Base-by-base conservation (phyloP, 2,888 invertebrate species). In the Plebejus melissa region DNA sequence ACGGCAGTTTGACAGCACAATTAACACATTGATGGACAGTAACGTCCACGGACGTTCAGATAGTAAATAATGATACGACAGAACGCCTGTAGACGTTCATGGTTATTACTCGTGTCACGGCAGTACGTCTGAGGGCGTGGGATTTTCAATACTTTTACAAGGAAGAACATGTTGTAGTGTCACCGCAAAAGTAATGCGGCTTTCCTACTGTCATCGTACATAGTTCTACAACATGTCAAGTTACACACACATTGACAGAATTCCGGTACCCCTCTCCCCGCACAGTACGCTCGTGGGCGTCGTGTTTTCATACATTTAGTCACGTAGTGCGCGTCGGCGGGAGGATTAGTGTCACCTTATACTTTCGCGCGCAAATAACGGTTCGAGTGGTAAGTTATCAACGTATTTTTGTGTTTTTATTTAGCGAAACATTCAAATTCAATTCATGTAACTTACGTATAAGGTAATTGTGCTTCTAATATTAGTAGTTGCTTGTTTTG, bases 1-100 rank as follows among this genome's bases (percentile, higher is more conserved):
- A 32, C 32, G 32, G 32, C 32, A 32, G 32, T 32, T 32, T 32
- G 32, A 32, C 32, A 32, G 32, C 32, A 32, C 32, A 32, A 22
- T 95, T 92, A 69, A 74, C 7, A 74, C 3, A 36, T 41, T 16
- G 28, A 16, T 50, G n/a, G n/a, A 16, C 32, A 28, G 41, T 57
- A 38, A 16, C 38, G 3, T 70, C 36, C 36, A 70, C 38, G 50
- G 2, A 22, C 69, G 41, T 13, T 70, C 16, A 36, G 38, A 38
- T 38, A 38, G 38, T 38, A 38, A 38, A 38, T 38, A 38, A 38
- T 38, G 38, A 38, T 38, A 28, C 38, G 41, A 38, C 69, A 38
- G n/a, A 11, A 50, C 50, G 50, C 50, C 50, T 50, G 50, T 50
- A 50, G 50, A 50, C 50, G 50, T 22, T 50, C 50, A 50, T 50